Evolutionary conservation across 1,140 invertebrate species (phyloP).

Genomic region (Ctenoplectra terminalis): DNA sequence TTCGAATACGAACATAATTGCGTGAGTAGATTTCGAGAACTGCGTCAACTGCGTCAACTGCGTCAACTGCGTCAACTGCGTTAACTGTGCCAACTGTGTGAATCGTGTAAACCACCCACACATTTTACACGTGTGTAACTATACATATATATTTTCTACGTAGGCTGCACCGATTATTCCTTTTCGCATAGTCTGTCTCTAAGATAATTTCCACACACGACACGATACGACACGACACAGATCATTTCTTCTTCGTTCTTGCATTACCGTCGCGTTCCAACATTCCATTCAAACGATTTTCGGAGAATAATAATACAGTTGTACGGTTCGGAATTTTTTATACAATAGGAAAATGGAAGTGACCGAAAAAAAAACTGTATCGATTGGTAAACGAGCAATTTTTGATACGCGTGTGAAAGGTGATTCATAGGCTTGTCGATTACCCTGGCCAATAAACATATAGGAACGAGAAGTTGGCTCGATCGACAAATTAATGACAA

Average conservation of each 20-base stretch:
- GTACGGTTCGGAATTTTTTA: neutral
- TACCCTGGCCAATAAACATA: neutral
- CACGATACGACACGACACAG: too few relatives aligned
- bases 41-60: too few relatives aligned
- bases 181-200: neutral
- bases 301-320: neutral
- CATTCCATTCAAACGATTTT: neutral
- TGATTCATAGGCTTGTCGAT: neutral
- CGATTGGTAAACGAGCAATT: neutral
- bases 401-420: neutral
- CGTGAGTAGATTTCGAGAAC: neutral
- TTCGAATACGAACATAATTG: neutral
- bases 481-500: neutral
- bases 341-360: neutral
- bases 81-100: too few relatives aligned
- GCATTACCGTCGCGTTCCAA: neutral
- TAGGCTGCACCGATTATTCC: conserved; percentile 1
- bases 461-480: neutral
- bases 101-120: conserved; percentile 26
- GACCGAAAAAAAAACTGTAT: neutral
- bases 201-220: neutral
- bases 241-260: neutral
- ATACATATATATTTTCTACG: neutral
- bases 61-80: too few relatives aligned
- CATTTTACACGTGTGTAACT: neutral